Evolutionary conservation across 2,113 vertebrate genomes (phyloP).

Genomic region (Vanacampus margaritifer): DNA sequence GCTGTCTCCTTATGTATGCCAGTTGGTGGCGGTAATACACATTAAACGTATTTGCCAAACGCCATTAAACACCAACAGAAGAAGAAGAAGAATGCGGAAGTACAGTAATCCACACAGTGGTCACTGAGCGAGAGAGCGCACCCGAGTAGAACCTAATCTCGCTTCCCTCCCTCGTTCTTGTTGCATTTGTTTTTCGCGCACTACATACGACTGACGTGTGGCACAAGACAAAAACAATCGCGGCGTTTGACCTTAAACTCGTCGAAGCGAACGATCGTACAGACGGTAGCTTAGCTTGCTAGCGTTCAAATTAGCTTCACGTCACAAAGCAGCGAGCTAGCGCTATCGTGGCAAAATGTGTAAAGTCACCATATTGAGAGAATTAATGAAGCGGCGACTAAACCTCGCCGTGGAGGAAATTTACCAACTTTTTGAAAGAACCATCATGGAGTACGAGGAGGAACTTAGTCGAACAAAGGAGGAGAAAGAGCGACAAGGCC

Average conservation of each 20-base stretch:
- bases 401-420: constrained; percentile 4
- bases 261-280: neutral
- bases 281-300: neutral
- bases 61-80: neutral
- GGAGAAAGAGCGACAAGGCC: constrained; percentile 5
- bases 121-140: neutral
- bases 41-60: neutral
- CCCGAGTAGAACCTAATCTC: neutral
- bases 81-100: neutral
- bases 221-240: neutral
- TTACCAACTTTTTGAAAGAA: constrained; percentile 2
- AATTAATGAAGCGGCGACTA: constrained; percentile 3
- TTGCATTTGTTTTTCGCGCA: neutral
- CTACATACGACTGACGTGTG: neutral
- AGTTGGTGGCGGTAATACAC: neutral
- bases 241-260: neutral
- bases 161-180: neutral
- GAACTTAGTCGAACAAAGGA: neutral
- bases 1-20: neutral
- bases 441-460: constrained; percentile 5
- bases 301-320: neutral
- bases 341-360: neutral
- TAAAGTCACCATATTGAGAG: constrained; percentile 4
- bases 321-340: neutral
- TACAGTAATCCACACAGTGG: neutral